A percentile compares a stretch with the other conserved stretches of the same genome.
Conservation (phyloP, 2,888 invertebrate species). For the Gymnocheta viridis region DNA sequence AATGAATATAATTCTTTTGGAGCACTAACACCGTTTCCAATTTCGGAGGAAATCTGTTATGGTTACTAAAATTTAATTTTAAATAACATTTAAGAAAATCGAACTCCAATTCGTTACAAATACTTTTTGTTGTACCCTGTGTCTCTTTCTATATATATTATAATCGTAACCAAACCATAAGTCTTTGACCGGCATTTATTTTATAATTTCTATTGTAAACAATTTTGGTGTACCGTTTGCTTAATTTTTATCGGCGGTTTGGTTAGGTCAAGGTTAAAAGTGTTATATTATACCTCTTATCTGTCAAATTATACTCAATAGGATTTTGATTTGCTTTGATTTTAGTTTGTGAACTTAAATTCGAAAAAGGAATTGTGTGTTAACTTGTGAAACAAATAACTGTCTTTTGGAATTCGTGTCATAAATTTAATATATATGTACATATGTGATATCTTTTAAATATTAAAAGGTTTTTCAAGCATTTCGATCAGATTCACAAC, state of each 20-base stretch:
- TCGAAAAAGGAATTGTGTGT: background rate
- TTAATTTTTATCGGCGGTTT: slow-evolving; percentile 15
- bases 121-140: background rate
- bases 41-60: background rate
- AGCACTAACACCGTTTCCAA: too few relatives aligned
- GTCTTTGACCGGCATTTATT: slow-evolving; percentile 34
- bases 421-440: too few relatives aligned
- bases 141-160: background rate
- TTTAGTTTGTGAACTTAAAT: background rate
- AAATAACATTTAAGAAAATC: background rate
- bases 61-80: background rate
- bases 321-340: background rate
- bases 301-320: slow-evolving; percentile 2
- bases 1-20: too few relatives aligned
- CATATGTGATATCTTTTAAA: too few relatives aligned
- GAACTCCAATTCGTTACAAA: background rate
- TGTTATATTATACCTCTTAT: slow-evolving; percentile 12
- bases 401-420: too few relatives aligned
- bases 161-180: background rate
- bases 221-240: background rate
- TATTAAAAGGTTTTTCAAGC: too few relatives aligned
- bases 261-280: slow-evolving; percentile 3
- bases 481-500: too few relatives aligned
- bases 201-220: slow-evolving; percentile 15
- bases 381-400: too few relatives aligned